A percentile compares a stretch with the other conserved stretches of the same genome.
Evolutionary conservation across 1,140 invertebrate genomes (phyloP).

Genomic region (Drosophila orosa): DNA sequence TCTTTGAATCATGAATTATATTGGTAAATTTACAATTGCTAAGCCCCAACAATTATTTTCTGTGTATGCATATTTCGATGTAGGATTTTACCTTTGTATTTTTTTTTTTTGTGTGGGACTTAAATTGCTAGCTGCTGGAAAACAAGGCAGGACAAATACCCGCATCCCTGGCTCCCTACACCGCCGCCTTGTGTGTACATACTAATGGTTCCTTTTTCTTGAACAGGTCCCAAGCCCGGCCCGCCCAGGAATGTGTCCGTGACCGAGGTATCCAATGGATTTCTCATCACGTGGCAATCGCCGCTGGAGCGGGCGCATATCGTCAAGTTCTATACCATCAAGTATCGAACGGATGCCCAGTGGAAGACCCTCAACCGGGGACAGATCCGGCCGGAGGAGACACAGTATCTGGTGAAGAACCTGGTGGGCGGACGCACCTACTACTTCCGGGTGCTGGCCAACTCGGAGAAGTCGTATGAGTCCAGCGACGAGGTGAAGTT

Average conservation of each 20-base stretch:
- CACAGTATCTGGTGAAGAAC: constrained; percentile 95
- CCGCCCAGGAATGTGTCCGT: constrained; percentile 94
- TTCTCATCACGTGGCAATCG: constrained; percentile 94
- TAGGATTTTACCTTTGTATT: constrained; percentile 23
- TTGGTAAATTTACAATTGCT: neutral
- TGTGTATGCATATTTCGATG: constrained; percentile 29
- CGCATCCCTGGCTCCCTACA: neutral
- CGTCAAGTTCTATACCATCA: constrained; percentile 95
- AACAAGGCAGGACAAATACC: constrained; percentile 29
- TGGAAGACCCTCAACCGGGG: constrained; percentile 95
- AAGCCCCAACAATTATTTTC: neutral
- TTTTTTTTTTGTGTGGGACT: constrained; percentile 6
- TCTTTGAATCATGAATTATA: constrained; percentile 1
- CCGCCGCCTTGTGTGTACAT: neutral
- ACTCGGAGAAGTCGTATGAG: constrained; percentile 92
- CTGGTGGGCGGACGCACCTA: constrained; percentile 94
- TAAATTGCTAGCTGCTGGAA: constrained; percentile 42
- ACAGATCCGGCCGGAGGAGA: constrained; percentile 94
- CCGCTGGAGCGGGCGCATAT: constrained; percentile 91
- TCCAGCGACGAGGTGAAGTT: constrained; percentile 94
- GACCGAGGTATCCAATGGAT: constrained; percentile 93
- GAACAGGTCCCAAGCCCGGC: constrained; percentile 93
- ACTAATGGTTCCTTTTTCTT: constrained; percentile 38
- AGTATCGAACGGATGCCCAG: constrained; percentile 93
- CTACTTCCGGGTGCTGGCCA: constrained; percentile 94